Base-by-base conservation (phyloP, 2,797 vertebrate species). In the Geotrypetes seraphini region DNA sequence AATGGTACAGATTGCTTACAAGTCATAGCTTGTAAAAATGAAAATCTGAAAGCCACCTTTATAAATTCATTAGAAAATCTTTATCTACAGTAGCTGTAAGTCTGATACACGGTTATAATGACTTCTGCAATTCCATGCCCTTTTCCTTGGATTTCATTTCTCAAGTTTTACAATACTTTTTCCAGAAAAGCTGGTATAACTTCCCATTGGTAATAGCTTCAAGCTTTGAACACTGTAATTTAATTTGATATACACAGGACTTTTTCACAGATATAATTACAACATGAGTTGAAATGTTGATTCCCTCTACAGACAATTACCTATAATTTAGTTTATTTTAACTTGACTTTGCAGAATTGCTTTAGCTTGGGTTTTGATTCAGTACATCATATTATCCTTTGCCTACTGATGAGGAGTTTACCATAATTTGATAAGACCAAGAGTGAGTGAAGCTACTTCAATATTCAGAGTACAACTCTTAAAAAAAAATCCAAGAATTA, bases 91-190 rank as follows among this genome's bases (percentile, higher is more conserved):
- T n/a, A n/a, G n/a, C n/a, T n/a, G n/a, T n/a, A n/a, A n/a, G n/a
- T n/a, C n/a, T n/a, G n/a, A n/a, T n/a, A n/a, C n/a, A n/a, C n/a
- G n/a, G n/a, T n/a, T n/a, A 12, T 2, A 7, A 33, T 10, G 5
- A 16, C 19, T 53, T 24, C 8, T 0, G 2, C 2, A 42, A 5
- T 11, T 30, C 5, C 28, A 39, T 14, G 29, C 6, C 8, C 35
- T 29, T 7, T 43, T 47, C 7, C 29, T 8, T 16, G 10, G 25
- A 18, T 35, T 34, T 31, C 15, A 26, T 10, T 44, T 29, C 13
- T 31, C 28, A 31, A 20, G 36, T 42, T 52, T 45, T 31, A 51
- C 44, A 41, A 31, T 11, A 37, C 13, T 48, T 43, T 8, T 9
- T 26, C 30, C 15, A 44, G 40, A 36, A n/a, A n/a, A n/a, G n/a